These are phyloP conservation scores for Pelochelys cantorii DNA, from an alignment of 2,797 vertebrate species.

Conservation along the genomic window DNA sequence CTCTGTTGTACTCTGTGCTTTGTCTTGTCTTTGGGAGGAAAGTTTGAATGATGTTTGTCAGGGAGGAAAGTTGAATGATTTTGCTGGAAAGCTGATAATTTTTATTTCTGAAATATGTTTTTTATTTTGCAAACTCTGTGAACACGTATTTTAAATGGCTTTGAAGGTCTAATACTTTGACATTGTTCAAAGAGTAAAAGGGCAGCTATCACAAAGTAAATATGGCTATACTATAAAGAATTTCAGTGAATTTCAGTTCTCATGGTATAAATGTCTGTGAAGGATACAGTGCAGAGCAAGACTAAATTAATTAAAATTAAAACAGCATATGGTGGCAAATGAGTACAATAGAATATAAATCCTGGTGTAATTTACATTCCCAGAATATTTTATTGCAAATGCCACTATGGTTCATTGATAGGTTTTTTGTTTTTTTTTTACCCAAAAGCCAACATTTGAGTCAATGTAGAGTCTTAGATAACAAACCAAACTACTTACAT, in stretches of 20 bases:
- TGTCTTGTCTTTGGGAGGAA: background rate
- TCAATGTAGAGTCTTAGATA: slow-evolving; percentile 3
- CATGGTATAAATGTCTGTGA: slow-evolving; percentile 44
- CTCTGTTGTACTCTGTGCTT: background rate
- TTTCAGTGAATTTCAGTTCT: background rate
- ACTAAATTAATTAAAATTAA: slow-evolving; percentile 63
- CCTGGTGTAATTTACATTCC: slow-evolving; percentile 30
- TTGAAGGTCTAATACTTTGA: slow-evolving; percentile 22
- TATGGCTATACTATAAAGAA: background rate
- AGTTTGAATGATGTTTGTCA: background rate
- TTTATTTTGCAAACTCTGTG: background rate
- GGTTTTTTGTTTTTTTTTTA: background rate
- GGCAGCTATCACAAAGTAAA: slow-evolving; percentile 28
- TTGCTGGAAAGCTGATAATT: background rate
- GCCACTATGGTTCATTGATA: slow-evolving; percentile 25
- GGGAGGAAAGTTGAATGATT: background rate
- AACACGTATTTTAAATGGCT: slow-evolving; percentile 1
- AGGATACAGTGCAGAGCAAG: slow-evolving; percentile 18
- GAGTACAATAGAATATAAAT: slow-evolving; percentile 34
- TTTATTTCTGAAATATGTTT: background rate
- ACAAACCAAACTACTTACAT: slow-evolving; percentile 11
- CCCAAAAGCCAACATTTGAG: background rate
- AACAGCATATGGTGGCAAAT: slow-evolving; percentile 52
- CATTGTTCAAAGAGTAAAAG: slow-evolving; percentile 45
- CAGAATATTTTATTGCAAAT: slow-evolving; percentile 21